Conservation (phyloP, 1,140 invertebrate species). For the Cydia fagiglandana region DNA sequence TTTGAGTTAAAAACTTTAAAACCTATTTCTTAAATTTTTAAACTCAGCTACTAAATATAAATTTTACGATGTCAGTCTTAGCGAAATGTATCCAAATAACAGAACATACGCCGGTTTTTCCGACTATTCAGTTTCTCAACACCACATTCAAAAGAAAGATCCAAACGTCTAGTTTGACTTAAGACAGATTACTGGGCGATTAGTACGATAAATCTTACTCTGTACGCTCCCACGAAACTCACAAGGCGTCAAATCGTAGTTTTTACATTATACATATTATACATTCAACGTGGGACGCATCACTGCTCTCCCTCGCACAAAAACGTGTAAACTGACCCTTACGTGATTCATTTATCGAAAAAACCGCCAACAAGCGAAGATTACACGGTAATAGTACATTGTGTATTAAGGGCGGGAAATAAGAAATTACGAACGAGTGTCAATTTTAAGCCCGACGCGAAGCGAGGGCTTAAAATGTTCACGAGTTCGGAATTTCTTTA, state of each 20-base stretch:
- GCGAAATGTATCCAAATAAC: no score
- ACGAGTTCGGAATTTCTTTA: no score
- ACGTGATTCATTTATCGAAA: conserved; percentile 36
- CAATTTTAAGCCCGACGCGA: no score
- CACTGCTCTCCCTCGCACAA: conserved; percentile 63
- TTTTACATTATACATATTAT: conserved; percentile 55
- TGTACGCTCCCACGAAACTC: conserved; percentile 61
- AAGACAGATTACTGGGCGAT: conserved; percentile 40
- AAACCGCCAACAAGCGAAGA: conserved; percentile 29
- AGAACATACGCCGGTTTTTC: neutral
- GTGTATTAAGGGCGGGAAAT: no score
- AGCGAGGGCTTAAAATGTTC: no score
- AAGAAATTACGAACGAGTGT: no score
- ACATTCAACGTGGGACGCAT: conserved; percentile 68
- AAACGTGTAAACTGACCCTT: conserved; percentile 63
- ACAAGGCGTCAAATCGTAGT: conserved; percentile 62
- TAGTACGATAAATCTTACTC: conserved; percentile 45
- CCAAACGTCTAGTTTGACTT: conserved; percentile 25
- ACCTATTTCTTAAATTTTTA: no score
- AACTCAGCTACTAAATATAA: no score
- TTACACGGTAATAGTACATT: conserved; percentile 22
- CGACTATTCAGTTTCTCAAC: neutral
- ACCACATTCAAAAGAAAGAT: neutral
- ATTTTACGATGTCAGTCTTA: no score
- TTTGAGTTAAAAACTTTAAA: no score